A percentile compares a stretch with the other conserved stretches of the same genome.
Conservation (phyloP, 2,888 invertebrate species). For the Pandemis corylana region DNA sequence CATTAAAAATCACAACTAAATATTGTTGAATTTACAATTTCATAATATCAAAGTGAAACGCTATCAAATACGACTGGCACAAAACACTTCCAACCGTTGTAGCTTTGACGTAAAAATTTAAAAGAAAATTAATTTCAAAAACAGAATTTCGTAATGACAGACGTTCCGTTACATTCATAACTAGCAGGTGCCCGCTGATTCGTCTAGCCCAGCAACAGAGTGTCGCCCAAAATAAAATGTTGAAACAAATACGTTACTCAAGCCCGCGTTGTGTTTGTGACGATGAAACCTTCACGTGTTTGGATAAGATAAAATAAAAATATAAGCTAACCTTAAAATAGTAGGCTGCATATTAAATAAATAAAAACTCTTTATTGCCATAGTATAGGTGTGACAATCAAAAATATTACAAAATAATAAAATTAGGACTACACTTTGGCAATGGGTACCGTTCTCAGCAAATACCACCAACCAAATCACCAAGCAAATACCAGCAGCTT, state of each 20-base stretch:
- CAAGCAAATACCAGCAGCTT: no score
- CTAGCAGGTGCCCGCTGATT: slow-evolving; percentile 12
- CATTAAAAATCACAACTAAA: no score
- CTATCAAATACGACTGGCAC: slow-evolving; percentile 13
- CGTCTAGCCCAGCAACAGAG: slow-evolving; percentile 12
- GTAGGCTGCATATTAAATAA: no score
- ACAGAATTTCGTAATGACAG: slow-evolving; percentile 23
- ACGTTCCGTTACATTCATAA: slow-evolving; percentile 28
- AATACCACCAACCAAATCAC: no score
- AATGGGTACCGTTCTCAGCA: no score
- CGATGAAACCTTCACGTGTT: background rate
- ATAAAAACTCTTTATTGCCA: no score
- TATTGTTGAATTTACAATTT: background rate
- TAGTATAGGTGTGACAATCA: no score
- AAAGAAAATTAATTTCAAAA: slow-evolving; percentile 19
- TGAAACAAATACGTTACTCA: slow-evolving; percentile 6
- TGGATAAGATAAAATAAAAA: background rate
- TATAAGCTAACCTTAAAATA: no score
- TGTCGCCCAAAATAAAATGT: slow-evolving; percentile 26
- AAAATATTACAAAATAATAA: no score
- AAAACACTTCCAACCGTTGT: background rate
- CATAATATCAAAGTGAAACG: background rate
- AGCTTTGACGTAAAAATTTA: background rate
- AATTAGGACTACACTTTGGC: no score
- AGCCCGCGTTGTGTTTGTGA: background rate